Evolutionary conservation across 2,113 vertebrate genomes (phyloP).

Genomic region (Campylorhamphus procurvoides): DNA sequence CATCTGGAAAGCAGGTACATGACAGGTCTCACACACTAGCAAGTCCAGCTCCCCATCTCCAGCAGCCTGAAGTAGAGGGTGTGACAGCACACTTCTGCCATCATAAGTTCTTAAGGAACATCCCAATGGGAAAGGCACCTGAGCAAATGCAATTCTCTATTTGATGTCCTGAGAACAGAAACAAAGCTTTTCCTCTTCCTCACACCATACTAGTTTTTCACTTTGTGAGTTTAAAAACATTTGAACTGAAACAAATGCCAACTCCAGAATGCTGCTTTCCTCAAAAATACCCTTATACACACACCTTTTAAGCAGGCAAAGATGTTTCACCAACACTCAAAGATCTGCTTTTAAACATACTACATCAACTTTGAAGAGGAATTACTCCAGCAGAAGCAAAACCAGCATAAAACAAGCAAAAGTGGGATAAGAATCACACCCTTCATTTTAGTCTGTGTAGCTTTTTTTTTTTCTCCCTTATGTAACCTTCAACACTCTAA

Average conservation of each 20-base stretch:
- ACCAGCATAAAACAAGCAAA: background rate
- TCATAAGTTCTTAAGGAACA: background rate
- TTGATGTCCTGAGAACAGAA: background rate
- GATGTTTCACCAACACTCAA: background rate
- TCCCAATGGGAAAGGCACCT: background rate
- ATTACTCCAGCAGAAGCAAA: background rate
- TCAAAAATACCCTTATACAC: background rate
- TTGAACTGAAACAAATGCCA: background rate
- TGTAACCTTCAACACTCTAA: background rate
- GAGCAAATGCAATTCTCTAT: background rate
- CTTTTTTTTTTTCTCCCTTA: background rate
- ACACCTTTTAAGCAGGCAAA: background rate
- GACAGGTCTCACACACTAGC: background rate
- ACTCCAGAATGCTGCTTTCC: background rate
- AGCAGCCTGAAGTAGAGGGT: background rate
- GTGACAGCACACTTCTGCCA: background rate
- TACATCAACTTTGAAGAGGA: background rate
- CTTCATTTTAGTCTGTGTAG: background rate
- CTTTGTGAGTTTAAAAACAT: rapidly evolving
- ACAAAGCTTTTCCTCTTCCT: background rate
- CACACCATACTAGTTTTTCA: background rate
- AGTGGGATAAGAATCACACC: background rate
- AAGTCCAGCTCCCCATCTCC: background rate
- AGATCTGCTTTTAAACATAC: background rate
- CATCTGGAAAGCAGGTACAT: background rate